Conservation (phyloP, 2,888 invertebrate species). For the Dione vanillae region DNA sequence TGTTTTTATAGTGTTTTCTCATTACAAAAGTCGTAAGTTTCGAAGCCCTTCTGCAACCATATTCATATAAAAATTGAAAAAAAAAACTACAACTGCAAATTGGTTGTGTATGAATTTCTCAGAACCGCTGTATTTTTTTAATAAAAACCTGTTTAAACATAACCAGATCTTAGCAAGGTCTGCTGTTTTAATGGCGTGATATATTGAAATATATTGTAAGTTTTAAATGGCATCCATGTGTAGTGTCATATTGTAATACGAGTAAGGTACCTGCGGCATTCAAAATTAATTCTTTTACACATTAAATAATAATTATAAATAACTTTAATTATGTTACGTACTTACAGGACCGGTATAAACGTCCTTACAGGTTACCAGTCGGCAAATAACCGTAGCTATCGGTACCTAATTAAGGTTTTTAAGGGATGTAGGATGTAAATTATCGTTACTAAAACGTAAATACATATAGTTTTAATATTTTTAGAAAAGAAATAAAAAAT, state of each 20-base stretch:
- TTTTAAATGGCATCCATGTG: neutral
- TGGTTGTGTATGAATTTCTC: neutral
- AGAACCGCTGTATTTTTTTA: constrained; percentile 4
- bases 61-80: neutral
- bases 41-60: neutral
- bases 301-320: too few relatives aligned
- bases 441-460: neutral
- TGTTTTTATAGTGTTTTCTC: neutral
- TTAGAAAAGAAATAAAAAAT: neutral
- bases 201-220: constrained; percentile 10
- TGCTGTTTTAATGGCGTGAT: neutral
- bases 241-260: neutral
- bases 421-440: constrained; percentile 7
- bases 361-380: too few relatives aligned
- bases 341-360: too few relatives aligned
- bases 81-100: neutral
- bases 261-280: too few relatives aligned
- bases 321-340: too few relatives aligned
- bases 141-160: constrained; percentile 19
- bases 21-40: neutral
- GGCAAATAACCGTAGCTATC: too few relatives aligned
- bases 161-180: constrained; percentile 10
- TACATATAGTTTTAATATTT: neutral
- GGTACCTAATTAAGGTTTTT: too few relatives aligned
- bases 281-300: too few relatives aligned